These are phyloP conservation scores for Sebastes glaucus DNA, from an alignment of 2,797 vertebrate genomes.

Conservation along the genomic window DNA sequence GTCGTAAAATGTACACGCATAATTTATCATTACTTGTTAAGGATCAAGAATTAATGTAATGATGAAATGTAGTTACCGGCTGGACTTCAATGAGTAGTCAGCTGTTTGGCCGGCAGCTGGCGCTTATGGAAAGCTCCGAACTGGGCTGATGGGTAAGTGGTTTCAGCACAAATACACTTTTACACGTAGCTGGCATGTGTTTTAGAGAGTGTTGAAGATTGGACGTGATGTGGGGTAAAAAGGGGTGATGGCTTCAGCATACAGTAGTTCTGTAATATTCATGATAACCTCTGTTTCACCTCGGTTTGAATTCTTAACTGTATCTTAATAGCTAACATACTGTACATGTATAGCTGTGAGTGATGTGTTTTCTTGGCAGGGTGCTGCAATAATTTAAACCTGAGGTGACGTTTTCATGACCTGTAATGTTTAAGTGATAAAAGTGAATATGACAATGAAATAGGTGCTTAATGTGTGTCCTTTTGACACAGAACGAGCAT, in stretches of 20 bases:
- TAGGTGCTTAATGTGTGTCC: background rate
- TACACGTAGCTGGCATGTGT: background rate
- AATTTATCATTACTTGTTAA: no score
- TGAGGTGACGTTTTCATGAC: background rate
- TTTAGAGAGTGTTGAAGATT: background rate
- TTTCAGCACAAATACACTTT: background rate
- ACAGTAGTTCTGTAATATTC: conserved; percentile 5
- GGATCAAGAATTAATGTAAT: background rate
- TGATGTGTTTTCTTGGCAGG: background rate
- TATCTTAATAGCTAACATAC: conserved; percentile 12
- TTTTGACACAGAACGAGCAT: background rate
- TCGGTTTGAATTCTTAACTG: background rate
- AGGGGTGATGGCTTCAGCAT: background rate
- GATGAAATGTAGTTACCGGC: background rate
- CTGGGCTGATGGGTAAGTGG: background rate
- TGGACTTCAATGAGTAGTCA: background rate
- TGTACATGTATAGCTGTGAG: background rate
- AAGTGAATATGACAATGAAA: background rate
- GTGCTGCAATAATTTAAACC: background rate
- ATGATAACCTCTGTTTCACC: conserved; percentile 39
- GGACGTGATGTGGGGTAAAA: background rate
- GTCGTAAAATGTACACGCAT: no score
- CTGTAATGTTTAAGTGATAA: background rate
- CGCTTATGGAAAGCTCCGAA: background rate
- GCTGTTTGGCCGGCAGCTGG: background rate